Evolutionary conservation across 2,888 invertebrate genomes (phyloP), one percentile per base, ranked within the genome.

Genomic region (Sycophila texana): DNA sequence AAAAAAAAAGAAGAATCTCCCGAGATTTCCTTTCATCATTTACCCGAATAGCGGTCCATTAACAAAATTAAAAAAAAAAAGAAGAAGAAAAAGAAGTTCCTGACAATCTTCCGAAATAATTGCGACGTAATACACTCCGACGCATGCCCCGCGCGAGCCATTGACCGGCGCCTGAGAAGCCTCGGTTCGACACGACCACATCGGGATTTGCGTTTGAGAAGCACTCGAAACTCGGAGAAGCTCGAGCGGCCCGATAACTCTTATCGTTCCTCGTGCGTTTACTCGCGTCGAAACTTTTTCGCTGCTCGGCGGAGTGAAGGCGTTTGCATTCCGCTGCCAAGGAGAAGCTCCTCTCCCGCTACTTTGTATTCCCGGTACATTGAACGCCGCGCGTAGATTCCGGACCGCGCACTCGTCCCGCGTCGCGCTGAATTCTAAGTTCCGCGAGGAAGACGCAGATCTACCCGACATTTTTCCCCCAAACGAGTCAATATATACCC

Each of bases 251-350:
- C 63, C 78, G 78, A 74, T 74, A 68, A 66, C 61, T 74, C 68
- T 78, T 78, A 63, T 73, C 73, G 30, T 47, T 67, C 60, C 58
- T 51, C 55, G 39, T 18, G 20, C 58, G 72, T 77, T 60, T 49
- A 20, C 18, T 63, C 72, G 47, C 67, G 20, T 58, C 57, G 72
- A 77, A 66, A 61, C 72, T 73, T 78, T 68, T 73, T 73, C 68
- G 68, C 63, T 74, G 49, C 57, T 20, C 18, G 73, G 7, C 61
- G 67, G 12, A 20, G 66, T 20, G 57, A 12, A 58, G 51, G 73
- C 58, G 61, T 73, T 73, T 77, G 77, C 67, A 73, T 77, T 73
- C 72, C 47, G n/a, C 49, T 16, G n/a, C n/a, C 30, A 7, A 12
- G 22, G 57, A 47, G 39, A n/a, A 3, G 2, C 3, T 26, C 26